Percentiles rank a stretch among this genome's conserved stretches.
phyloP scores from a whole-genome alignment of 2,888 invertebrate genomes.

The Tipula unca region DNA sequence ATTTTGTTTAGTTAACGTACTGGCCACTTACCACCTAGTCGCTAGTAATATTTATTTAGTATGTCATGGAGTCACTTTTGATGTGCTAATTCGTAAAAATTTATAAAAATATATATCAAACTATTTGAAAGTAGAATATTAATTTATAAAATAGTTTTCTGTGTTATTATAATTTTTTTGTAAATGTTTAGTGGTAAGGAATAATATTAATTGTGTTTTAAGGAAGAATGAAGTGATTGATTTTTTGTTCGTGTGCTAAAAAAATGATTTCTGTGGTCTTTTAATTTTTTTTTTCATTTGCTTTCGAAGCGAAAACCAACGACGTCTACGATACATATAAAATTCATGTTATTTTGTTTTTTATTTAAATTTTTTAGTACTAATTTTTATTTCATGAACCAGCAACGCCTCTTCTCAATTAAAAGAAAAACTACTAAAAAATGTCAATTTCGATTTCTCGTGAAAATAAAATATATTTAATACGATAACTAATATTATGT shows the following conservation, averaged over 20 bases:
- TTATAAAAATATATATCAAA: not conserved
- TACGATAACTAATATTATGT: not conserved
- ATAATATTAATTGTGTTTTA: not conserved
- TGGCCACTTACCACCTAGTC: not conserved
- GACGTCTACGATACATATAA: not conserved
- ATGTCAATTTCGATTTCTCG: not conserved
- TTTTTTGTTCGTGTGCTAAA: not conserved
- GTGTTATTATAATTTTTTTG: slow-evolving; percentile 20
- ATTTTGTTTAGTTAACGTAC: not conserved
- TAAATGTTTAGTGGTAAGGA: slow-evolving; percentile 24
- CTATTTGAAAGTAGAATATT: not conserved
- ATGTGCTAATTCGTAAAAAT: not conserved
- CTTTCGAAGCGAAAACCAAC: not conserved
- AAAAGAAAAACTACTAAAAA: not conserved
- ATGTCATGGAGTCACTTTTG: slow-evolving; percentile 16
- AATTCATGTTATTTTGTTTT: not conserved
- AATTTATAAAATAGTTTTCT: not conserved
- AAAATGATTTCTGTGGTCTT: not conserved
- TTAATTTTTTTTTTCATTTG: not conserved
- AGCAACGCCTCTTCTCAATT: slow-evolving; percentile 14
- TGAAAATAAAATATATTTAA: not conserved
- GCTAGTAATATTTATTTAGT: not conserved
- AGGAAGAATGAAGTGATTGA: not conserved
- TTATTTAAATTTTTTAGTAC: not conserved
- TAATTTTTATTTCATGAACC: not conserved